These are phyloP conservation scores for Tonatia bakeri DNA, from an alignment of 2,113 vertebrate genomes.

Conservation along the genomic window DNA sequence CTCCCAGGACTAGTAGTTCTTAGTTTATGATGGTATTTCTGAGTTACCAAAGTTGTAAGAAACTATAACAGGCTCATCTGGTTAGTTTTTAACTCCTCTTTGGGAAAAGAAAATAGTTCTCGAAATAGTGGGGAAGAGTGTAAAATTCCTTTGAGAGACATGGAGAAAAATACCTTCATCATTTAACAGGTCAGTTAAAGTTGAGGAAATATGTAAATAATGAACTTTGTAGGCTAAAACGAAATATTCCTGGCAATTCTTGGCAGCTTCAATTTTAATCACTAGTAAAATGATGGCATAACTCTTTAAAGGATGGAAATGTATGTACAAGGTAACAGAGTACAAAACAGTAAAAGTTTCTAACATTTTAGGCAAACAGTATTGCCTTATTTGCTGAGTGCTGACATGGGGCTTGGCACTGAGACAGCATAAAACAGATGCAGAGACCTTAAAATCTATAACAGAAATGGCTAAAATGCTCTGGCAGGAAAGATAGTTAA, in stretches of 20 bases:
- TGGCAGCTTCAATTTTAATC: slow-evolving; percentile 40
- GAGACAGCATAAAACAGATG: slow-evolving; percentile 37
- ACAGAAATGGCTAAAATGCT: slow-evolving; percentile 44
- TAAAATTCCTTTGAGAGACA: slow-evolving; percentile 45
- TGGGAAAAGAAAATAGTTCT: slow-evolving; percentile 2
- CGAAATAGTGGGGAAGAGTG: background rate
- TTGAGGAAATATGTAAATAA: slow-evolving; percentile 48
- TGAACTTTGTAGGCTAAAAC: slow-evolving; percentile 27
- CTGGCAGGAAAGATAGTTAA: slow-evolving; percentile 58
- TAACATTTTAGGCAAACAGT: slow-evolving; percentile 63
- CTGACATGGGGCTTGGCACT: slow-evolving; percentile 44
- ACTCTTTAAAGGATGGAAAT: slow-evolving; percentile 39
- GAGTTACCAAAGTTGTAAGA: slow-evolving; percentile 9
- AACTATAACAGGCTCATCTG: background rate
- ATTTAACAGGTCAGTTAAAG: slow-evolving; percentile 14
- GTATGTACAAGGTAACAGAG: slow-evolving; percentile 35
- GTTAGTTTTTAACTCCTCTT: slow-evolving; percentile 42
- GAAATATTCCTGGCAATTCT: slow-evolving; percentile 39
- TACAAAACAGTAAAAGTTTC: slow-evolving; percentile 62
- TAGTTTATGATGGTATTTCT: slow-evolving; percentile 11
- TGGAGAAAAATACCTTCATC: slow-evolving; percentile 25
- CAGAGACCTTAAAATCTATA: slow-evolving; percentile 48
- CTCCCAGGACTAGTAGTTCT: background rate
- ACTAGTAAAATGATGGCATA: slow-evolving; percentile 50
- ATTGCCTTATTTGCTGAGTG: slow-evolving; percentile 40